A percentile compares a stretch with the other conserved stretches of the same genome.
These are phyloP conservation scores for Heterocephalus glaber DNA, from an alignment of 2,113 vertebrate genomes.

Conservation along the genomic window DNA sequence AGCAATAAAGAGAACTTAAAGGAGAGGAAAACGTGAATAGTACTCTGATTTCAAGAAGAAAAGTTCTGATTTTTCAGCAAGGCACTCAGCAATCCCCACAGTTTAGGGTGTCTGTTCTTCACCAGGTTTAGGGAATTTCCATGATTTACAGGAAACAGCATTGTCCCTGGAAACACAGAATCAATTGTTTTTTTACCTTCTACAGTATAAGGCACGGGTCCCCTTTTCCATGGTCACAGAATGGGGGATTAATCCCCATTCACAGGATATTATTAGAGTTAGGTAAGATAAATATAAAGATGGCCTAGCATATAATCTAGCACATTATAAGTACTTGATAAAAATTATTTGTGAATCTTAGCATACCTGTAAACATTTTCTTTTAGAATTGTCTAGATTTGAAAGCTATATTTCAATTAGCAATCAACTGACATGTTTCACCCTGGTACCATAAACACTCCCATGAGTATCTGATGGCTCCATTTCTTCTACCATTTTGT, in stretches of 20 bases:
- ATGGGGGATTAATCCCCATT: background rate
- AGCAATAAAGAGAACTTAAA: background rate
- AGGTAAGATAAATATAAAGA: background rate
- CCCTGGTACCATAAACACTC: background rate
- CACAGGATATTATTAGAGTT: background rate
- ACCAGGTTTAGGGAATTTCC: background rate
- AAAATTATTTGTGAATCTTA: background rate
- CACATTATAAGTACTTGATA: background rate
- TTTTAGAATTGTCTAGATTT: conserved; percentile 5
- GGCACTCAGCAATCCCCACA: background rate
- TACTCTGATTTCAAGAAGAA: background rate
- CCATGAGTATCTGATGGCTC: background rate
- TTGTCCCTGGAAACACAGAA: background rate
- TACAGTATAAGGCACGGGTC: background rate
- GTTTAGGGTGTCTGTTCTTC: background rate
- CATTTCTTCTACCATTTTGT: background rate
- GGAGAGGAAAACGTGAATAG: background rate
- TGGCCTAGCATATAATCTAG: background rate
- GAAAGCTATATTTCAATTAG: background rate
- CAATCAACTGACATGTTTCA: background rate
- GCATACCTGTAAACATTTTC: background rate
- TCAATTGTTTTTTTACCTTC: background rate
- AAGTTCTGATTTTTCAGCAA: background rate
- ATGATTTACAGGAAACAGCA: background rate
- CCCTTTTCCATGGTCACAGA: background rate